Evolutionary conservation across 2,888 invertebrate genomes (phyloP).

Genomic region (Mycalesis mineus): DNA sequence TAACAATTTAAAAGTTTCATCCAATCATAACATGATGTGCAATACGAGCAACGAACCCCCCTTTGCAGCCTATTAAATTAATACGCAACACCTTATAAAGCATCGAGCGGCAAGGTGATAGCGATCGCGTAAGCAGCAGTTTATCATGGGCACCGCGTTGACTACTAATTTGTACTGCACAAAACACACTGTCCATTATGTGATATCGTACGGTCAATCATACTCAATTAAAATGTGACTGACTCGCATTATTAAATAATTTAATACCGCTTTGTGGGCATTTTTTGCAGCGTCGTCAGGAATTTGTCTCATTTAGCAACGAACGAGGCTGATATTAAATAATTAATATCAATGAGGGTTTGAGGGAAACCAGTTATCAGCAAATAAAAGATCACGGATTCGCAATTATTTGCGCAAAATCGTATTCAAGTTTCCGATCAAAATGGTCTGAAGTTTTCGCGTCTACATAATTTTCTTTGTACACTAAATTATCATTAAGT

Average conservation of each 20-base stretch:
- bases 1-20: neutral
- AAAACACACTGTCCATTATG: conserved; percentile 13
- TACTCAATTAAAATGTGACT: conserved; percentile 4
- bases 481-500: too few relatives aligned
- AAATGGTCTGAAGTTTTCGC: too few relatives aligned
- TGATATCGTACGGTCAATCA: conserved; percentile 5
- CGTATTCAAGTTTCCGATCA: too few relatives aligned
- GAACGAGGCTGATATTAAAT: neutral
- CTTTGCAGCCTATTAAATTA: conserved; percentile 2
- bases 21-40: neutral
- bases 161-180: conserved; percentile 12
- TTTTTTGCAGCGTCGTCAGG: neutral
- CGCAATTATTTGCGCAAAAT: too few relatives aligned
- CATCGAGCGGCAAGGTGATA: conserved; percentile 8
- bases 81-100: conserved; percentile 10
- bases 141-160: conserved; percentile 11
- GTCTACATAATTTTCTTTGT: too few relatives aligned
- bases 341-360: neutral
- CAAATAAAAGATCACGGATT: too few relatives aligned
- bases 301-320: conserved; percentile 6
- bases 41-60: neutral
- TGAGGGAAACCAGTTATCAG: too few relatives aligned
- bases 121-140: conserved; percentile 9
- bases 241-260: conserved; percentile 14
- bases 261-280: conserved; percentile 1